These are phyloP conservation scores for Saccostrea cuccullata DNA, from an alignment of 1,140 invertebrate genomes.

Conservation along the genomic window DNA sequence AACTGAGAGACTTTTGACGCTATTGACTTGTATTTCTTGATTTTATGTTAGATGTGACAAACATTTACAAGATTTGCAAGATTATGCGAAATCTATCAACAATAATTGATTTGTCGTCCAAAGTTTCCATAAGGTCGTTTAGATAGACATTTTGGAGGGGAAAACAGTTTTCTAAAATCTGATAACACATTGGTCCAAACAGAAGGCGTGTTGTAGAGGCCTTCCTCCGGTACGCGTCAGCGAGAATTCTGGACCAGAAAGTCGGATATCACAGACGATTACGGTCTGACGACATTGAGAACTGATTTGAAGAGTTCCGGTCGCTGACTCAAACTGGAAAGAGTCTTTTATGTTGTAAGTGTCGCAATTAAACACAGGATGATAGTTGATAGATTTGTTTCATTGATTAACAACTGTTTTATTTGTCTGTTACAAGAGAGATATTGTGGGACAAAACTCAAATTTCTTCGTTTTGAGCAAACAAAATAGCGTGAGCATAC, in stretches of 20 bases:
- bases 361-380: not conserved
- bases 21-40: not conserved
- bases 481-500: not conserved
- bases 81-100: conserved; percentile 3
- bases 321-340: conserved; percentile 14
- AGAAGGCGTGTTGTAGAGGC: not conserved
- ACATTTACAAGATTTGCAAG: not conserved
- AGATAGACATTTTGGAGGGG: not conserved
- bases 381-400: conserved; percentile 26
- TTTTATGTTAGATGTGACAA: not conserved
- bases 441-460: not conserved
- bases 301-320: conserved; percentile 11
- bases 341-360: not conserved
- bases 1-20: not conserved
- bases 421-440: not conserved
- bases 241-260: not conserved
- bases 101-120: conserved; percentile 3
- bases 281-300: not conserved
- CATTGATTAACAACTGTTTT: conserved; percentile 32
- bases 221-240: not conserved
- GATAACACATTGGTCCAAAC: too few species aligned
- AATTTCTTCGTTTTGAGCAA: conserved; percentile 4
- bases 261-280: not conserved
- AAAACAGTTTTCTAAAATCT: not conserved
- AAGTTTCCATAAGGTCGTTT: not conserved